Conservation (phyloP, 2,888 invertebrate genomes). For the Camptogramma bilineatum region DNA sequence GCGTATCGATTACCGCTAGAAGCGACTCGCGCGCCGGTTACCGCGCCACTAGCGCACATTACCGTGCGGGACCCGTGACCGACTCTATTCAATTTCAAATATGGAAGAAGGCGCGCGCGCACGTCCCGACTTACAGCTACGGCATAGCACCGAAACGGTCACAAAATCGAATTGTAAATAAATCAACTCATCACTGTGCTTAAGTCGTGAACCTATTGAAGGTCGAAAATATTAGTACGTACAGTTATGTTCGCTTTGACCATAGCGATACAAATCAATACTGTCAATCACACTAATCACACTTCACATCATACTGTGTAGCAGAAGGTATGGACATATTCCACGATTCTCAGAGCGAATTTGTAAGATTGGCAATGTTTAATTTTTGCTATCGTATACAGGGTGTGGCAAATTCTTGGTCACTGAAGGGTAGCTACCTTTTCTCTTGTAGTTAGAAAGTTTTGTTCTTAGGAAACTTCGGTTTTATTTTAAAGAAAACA, state of each 20-base stretch:
- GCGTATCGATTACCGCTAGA: conserved; percentile 32
- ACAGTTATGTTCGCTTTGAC: neutral
- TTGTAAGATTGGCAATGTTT: too few species aligned
- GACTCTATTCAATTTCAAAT: conserved; percentile 83
- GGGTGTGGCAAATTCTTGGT: too few species aligned
- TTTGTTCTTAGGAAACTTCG: too few species aligned
- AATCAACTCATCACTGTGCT: conserved; percentile 29
- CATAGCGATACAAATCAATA: neutral
- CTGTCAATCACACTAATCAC: neutral
- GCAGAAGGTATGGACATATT: too few species aligned
- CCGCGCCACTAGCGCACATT: conserved; percentile 69
- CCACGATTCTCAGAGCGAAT: too few species aligned
- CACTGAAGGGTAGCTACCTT: too few species aligned
- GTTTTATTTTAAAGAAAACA: too few species aligned
- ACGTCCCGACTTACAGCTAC: conserved; percentile 65
- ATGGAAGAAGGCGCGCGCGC: conserved; percentile 74
- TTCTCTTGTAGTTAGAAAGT: too few species aligned
- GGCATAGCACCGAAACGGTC: conserved; percentile 58
- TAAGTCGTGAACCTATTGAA: conserved; percentile 26
- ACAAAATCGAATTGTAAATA: conserved; percentile 33
- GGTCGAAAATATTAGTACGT: conserved; percentile 11
- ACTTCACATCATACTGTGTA: too few species aligned
- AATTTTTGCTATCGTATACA: too few species aligned
- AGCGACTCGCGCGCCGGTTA: conserved; percentile 54
- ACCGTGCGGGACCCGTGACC: conserved; percentile 79